These are phyloP conservation scores for Pharmacophagus antenor DNA, from an alignment of 2,888 invertebrate genomes.

Conservation along the genomic window DNA sequence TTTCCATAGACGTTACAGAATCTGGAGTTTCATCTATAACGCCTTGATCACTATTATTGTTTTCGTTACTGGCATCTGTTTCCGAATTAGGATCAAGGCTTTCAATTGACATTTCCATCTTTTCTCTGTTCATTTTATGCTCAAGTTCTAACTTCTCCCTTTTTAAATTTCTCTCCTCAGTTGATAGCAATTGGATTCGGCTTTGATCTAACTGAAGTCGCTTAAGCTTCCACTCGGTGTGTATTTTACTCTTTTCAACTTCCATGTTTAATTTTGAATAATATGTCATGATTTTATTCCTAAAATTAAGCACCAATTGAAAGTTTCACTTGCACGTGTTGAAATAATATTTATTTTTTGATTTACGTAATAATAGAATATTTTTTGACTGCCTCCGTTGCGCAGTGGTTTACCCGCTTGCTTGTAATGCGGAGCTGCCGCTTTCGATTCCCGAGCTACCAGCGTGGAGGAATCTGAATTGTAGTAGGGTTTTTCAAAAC, in stretches of 20 bases:
- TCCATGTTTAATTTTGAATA: conserved; percentile 83
- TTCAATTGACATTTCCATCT: conserved; percentile 63
- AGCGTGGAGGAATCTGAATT: too few species aligned
- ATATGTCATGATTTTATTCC: conserved; percentile 82
- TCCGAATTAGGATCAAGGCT: conserved; percentile 46
- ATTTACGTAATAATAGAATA: too few species aligned
- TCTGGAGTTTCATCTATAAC: conserved; percentile 11
- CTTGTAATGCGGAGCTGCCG: too few species aligned
- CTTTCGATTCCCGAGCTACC: too few species aligned
- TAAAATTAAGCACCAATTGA: conserved; percentile 58
- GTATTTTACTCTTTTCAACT: conserved; percentile 78
- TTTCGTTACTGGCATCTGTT: conserved; percentile 33
- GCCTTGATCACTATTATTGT: neutral
- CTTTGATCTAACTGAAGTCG: conserved; percentile 68
- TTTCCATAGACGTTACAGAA: conserved; percentile 10
- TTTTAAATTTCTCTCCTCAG: conserved; percentile 77
- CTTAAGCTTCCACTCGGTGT: conserved; percentile 81
- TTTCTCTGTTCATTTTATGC: conserved; percentile 62
- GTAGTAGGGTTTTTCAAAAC: too few species aligned
- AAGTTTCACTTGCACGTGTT: too few species aligned
- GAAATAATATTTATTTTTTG: too few species aligned
- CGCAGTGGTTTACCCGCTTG: too few species aligned
- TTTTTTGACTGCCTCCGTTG: too few species aligned
- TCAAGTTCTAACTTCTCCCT: conserved; percentile 77
- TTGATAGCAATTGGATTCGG: conserved; percentile 69